Evolutionary conservation across 2,888 invertebrate species (phyloP).

Genomic region (Spodoptera exigua): DNA sequence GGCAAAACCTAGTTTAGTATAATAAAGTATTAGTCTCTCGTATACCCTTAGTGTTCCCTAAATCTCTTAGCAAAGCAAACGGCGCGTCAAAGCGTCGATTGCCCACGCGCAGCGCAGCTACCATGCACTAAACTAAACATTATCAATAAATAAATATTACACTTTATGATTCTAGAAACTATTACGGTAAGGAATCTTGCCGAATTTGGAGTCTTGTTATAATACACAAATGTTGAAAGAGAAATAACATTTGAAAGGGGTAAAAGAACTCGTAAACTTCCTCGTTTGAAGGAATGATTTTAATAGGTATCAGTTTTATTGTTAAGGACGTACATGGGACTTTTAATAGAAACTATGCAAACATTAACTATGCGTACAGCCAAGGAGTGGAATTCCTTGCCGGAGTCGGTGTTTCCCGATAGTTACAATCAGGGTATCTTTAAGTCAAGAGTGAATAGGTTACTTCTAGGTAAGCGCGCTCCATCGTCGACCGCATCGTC

Average conservation of each 20-base stretch:
- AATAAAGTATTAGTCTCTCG: too few species aligned
- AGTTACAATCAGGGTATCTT: too few species aligned
- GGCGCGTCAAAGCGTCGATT: constrained; percentile 17
- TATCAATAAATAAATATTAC: constrained; percentile 31
- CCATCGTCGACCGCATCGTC: too few species aligned
- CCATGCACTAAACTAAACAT: constrained; percentile 36
- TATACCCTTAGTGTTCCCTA: constrained; percentile 8
- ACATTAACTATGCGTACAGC: too few species aligned
- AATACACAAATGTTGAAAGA: neutral
- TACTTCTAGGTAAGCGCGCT: too few species aligned
- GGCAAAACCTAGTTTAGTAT: too few species aligned
- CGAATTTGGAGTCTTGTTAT: constrained; percentile 20
- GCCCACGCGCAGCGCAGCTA: constrained; percentile 10
- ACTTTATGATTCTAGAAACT: constrained; percentile 21
- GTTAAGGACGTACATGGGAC: too few species aligned
- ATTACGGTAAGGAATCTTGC: constrained; percentile 8
- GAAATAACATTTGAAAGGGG: constrained; percentile 1
- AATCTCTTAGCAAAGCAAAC: constrained; percentile 13
- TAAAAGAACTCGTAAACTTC: constrained; percentile 24
- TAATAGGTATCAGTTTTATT: too few species aligned
- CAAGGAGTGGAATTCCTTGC: too few species aligned
- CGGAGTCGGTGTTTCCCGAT: too few species aligned
- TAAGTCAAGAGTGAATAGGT: too few species aligned
- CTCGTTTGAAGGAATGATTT: neutral
- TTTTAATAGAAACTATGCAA: too few species aligned